These are phyloP conservation scores for Spea multiplicata DNA, from an alignment of 2,113 vertebrate species.

Conservation along the genomic window DNA sequence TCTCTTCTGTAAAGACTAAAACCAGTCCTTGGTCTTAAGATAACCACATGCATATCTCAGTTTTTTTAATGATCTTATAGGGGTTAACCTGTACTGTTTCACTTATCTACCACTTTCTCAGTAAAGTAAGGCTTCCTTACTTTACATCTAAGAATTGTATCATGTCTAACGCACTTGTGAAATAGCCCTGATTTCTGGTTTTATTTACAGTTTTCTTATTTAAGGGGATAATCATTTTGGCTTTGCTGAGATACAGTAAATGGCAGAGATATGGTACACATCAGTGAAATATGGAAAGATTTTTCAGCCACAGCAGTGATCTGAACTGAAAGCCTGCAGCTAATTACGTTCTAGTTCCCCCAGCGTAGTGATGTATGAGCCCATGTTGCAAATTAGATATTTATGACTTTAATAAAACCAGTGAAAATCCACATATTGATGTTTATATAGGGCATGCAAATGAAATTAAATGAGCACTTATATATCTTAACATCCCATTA, in stretches of 20 bases:
- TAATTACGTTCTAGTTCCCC: conserved; percentile 42
- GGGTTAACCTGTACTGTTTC: too few relatives aligned
- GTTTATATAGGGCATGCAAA: conserved; percentile 46
- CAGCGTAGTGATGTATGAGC: conserved; percentile 31
- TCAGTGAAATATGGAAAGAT: conserved; percentile 28
- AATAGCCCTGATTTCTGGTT: neutral
- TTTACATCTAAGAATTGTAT: too few relatives aligned
- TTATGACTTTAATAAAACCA: conserved; percentile 47
- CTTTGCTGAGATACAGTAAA: neutral
- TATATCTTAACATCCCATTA: conserved; percentile 37
- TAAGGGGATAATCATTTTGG: neutral
- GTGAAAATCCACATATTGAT: conserved; percentile 43
- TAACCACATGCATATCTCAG: too few relatives aligned
- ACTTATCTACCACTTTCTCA: too few relatives aligned
- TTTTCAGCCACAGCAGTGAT: conserved; percentile 33
- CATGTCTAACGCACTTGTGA: too few relatives aligned
- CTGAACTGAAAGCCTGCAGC: conserved; percentile 34
- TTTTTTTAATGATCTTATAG: too few relatives aligned
- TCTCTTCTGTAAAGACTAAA: too few relatives aligned
- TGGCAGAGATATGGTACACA: conserved; percentile 18
- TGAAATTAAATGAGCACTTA: conserved; percentile 38
- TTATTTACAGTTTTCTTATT: neutral
- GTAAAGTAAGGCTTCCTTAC: too few relatives aligned
- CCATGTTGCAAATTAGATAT: conserved; percentile 39
- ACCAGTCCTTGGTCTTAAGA: too few relatives aligned